Evolutionary conservation across 2,888 invertebrate genomes (phyloP).

Genomic region (Agrotis puta): DNA sequence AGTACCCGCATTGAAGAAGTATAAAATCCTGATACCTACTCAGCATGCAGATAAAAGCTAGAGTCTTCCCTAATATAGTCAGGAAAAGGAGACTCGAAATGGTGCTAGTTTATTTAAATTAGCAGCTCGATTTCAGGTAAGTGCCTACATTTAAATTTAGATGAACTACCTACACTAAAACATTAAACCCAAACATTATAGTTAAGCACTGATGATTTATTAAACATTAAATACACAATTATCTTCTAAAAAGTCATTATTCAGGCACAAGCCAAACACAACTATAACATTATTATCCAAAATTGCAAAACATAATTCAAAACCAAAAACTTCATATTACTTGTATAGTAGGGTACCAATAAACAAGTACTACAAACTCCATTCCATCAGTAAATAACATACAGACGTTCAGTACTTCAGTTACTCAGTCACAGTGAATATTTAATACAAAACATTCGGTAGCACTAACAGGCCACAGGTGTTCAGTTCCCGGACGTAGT

Average conservation of each 20-base stretch:
- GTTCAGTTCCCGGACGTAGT: slow-evolving; percentile 35
- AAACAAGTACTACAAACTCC: slow-evolving; percentile 36
- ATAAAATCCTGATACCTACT: no score
- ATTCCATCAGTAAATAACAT: slow-evolving; percentile 25
- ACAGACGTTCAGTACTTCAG: slow-evolving; percentile 19
- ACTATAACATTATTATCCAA: neutral
- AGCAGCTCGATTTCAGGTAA: no score
- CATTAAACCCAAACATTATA: no score
- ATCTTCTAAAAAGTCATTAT: neutral
- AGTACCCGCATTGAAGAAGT: no score
- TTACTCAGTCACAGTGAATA: slow-evolving; percentile 49
- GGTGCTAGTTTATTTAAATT: no score
- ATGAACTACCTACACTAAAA: no score
- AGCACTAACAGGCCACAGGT: slow-evolving; percentile 45
- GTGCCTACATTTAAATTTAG: no score
- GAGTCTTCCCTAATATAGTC: no score
- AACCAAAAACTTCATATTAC: slow-evolving; percentile 20
- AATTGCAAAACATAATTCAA: slow-evolving; percentile 12
- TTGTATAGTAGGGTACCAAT: slow-evolving; percentile 16
- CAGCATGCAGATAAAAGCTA: no score
- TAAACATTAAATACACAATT: neutral
- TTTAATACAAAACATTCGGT: slow-evolving; percentile 49
- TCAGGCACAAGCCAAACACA: neutral
- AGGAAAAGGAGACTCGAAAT: no score
- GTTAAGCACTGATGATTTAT: no score